Conservation (phyloP, 2,797 vertebrate genomes). For the Lithobates sylvaticus region DNA sequence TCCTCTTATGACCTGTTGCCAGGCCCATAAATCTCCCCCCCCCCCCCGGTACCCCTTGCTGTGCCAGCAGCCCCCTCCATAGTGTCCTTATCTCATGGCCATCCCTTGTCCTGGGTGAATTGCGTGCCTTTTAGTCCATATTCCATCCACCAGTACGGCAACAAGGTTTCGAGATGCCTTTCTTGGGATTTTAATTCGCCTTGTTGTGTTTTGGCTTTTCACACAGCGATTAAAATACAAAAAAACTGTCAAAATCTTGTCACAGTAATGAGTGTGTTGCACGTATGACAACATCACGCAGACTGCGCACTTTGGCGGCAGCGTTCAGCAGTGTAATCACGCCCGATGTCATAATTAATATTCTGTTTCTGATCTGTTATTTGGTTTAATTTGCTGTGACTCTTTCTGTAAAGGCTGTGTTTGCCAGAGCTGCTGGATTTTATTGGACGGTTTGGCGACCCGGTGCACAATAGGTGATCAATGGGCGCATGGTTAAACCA, state of each 20-base stretch:
- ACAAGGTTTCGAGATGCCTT: neutral
- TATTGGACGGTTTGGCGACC: no score
- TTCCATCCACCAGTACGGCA: neutral
- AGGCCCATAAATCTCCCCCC: no score
- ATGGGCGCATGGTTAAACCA: no score
- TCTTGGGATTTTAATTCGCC: conserved; percentile 1
- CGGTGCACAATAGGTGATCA: no score
- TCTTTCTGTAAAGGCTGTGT: no score
- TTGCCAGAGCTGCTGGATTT: no score
- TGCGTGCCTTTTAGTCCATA: no score
- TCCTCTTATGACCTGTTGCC: no score
- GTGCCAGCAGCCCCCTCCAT: no score
- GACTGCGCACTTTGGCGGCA: conserved; percentile 3
- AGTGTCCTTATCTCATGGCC: no score
- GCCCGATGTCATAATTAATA: neutral
- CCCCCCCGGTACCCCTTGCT: no score
- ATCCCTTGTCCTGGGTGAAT: no score
- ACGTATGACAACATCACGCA: conserved; percentile 13
- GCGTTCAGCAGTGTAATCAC: neutral
- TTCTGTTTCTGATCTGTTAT: conserved; percentile 2
- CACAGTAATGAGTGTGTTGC: conserved; percentile 22
- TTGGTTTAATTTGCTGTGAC: neutral
- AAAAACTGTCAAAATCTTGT: conserved; percentile 38
- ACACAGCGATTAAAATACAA: conserved; percentile 28
- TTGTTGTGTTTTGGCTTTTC: conserved; percentile 32